Conservation (phyloP, 2,888 invertebrate genomes). For the Lasioglossum vierecki region DNA sequence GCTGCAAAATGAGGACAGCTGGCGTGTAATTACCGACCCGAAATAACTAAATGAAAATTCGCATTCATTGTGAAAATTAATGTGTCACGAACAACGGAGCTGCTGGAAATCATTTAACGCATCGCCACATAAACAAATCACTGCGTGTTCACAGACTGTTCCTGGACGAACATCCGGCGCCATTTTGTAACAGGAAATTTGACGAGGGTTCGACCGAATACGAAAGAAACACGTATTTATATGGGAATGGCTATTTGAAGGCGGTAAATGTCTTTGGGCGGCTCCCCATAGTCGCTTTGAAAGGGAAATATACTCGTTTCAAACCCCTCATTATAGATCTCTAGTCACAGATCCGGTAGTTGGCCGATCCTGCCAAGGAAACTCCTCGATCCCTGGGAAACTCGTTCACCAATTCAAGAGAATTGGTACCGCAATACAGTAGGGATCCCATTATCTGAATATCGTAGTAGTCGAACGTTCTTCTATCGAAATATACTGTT, state of each 20-base stretch:
- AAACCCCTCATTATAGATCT: slow-evolving; percentile 49
- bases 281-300: slow-evolving; percentile 12
- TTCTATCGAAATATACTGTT: background rate
- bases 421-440: background rate
- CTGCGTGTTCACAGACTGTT: slow-evolving; percentile 23
- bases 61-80: background rate
- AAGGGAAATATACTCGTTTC: slow-evolving; percentile 38
- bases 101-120: slow-evolving; percentile 22
- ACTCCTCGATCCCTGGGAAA: slow-evolving; percentile 6
- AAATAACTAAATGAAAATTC: background rate
- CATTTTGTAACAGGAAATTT: slow-evolving; percentile 71
- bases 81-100: background rate
- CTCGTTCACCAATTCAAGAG: slow-evolving; percentile 27
- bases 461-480: background rate
- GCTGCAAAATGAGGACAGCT: background rate
- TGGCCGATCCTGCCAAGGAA: slow-evolving; percentile 41
- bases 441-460: background rate
- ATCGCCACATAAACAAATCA: slow-evolving; percentile 56
- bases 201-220: slow-evolving; percentile 66
- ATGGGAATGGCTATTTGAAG: slow-evolving; percentile 36
- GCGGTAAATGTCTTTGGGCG: slow-evolving; percentile 60
- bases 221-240: slow-evolving; percentile 65
- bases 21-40: slow-evolving; percentile 1
- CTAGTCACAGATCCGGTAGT: slow-evolving; percentile 37
- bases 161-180: slow-evolving; percentile 53